A percentile compares a stretch with the other conserved stretches of the same genome.
Conservation (phyloP, 1,140 invertebrate genomes). For the Procambarus clarkii region DNA sequence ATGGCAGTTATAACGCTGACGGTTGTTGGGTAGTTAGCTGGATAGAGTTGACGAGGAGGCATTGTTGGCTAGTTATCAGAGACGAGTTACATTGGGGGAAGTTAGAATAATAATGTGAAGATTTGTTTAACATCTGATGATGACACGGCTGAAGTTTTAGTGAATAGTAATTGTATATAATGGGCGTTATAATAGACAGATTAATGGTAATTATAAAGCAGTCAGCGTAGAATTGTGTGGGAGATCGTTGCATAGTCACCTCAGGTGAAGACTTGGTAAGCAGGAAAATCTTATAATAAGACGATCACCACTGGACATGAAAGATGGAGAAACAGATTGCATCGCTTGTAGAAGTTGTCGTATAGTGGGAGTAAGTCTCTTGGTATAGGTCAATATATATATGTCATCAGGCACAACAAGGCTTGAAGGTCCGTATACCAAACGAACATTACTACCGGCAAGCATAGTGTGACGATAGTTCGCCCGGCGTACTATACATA, state of each 20-base stretch:
- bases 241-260: neutral
- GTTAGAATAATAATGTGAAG: too few relatives aligned
- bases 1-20: conserved; percentile 17
- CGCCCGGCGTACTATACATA: too few relatives aligned
- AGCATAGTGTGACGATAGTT: too few relatives aligned
- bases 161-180: neutral
- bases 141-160: neutral
- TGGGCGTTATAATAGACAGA: neutral
- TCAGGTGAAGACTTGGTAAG: neutral
- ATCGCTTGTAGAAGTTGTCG: neutral
- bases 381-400: neutral
- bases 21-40: neutral
- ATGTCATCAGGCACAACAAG: neutral
- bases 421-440: neutral
- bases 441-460: too few relatives aligned
- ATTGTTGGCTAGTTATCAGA: neutral
- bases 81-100: too few relatives aligned
- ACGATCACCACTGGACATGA: neutral
- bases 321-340: neutral
- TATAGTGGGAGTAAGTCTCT: neutral
- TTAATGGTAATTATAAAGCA: neutral
- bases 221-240: neutral
- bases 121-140: too few relatives aligned
- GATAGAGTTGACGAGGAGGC: neutral
- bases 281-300: neutral